A percentile compares a stretch with the other conserved stretches of the same genome.
Conservation (phyloP, 2,113 vertebrate species). For the Aptenodytes forsteri region DNA sequence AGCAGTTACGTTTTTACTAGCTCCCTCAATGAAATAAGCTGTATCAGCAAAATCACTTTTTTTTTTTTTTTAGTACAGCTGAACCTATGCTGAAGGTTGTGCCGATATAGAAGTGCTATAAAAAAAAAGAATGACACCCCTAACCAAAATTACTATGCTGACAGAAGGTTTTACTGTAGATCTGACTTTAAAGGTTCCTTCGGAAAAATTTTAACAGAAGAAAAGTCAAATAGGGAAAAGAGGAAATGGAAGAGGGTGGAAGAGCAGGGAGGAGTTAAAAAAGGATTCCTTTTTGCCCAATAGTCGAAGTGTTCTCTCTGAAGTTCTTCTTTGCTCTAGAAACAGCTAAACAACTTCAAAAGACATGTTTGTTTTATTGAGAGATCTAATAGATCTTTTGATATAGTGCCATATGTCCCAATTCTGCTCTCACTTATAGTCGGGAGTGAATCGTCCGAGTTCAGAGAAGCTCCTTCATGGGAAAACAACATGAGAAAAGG, state of each 20-base stretch:
- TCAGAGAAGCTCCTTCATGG: not conserved
- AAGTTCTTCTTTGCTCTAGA: constrained; percentile 43
- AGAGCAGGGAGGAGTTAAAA: not conserved
- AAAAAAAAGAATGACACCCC: not conserved
- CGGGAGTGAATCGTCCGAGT: not conserved
- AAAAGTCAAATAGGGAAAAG: constrained; percentile 7
- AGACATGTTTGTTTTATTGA: not conserved
- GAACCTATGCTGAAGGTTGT: not conserved
- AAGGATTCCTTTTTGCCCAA: not conserved
- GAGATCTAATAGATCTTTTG: constrained; percentile 8
- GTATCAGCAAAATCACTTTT: not conserved
- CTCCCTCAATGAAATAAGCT: constrained; percentile 18
- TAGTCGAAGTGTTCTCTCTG: constrained; percentile 5
- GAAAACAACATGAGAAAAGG: not conserved
- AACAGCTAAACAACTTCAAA: constrained; percentile 55
- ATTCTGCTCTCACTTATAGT: not conserved
- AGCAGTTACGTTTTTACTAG: not conserved
- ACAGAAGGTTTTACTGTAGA: not conserved
- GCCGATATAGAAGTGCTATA: not conserved
- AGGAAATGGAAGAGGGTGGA: not conserved
- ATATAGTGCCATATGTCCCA: not conserved
- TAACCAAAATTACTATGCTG: constrained; percentile 7
- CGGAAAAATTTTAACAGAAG: not conserved
- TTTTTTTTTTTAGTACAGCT: not conserved
- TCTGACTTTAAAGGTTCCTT: not conserved